These are phyloP conservation scores for Himalopsyche japonica DNA, from an alignment of 2,888 invertebrate species.

Conservation along the genomic window DNA sequence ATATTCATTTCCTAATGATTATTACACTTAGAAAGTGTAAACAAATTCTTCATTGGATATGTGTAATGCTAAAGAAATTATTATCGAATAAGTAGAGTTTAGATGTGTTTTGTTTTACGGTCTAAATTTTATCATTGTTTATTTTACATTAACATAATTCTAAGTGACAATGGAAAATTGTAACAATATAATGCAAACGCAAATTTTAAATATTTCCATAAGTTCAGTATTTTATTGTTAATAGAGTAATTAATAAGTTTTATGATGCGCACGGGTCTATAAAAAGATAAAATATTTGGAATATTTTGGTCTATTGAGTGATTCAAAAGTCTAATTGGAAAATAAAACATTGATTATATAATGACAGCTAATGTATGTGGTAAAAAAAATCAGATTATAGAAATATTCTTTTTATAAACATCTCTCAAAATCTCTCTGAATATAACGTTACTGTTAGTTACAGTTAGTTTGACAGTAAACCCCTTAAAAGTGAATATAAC, in stretches of 20 bases:
- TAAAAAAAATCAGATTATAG: too few relatives aligned
- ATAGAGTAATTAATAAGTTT: not conserved
- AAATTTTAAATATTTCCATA: not conserved
- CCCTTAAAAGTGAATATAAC: too few relatives aligned
- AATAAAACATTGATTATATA: not conserved
- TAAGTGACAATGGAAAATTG: not conserved
- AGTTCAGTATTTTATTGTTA: not conserved
- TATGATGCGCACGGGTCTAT: not conserved
- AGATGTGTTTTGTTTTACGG: not conserved
- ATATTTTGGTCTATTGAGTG: not conserved
- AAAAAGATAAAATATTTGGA: not conserved
- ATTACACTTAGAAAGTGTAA: too few relatives aligned
- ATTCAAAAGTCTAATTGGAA: not conserved
- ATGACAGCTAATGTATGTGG: too few relatives aligned
- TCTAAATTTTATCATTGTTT: not conserved
- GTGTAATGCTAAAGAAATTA: too few relatives aligned
- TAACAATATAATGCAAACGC: not conserved
- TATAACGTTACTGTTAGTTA: too few relatives aligned
- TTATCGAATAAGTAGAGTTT: not conserved
- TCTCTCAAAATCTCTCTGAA: too few relatives aligned
- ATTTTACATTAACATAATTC: not conserved
- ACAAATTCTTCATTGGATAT: too few relatives aligned
- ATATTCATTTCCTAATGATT: too few relatives aligned
- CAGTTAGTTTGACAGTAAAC: too few relatives aligned
- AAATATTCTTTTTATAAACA: too few relatives aligned